Evolutionary conservation across 2,113 vertebrate species (phyloP).

Genomic region (Marcusenius ussheri): DNA sequence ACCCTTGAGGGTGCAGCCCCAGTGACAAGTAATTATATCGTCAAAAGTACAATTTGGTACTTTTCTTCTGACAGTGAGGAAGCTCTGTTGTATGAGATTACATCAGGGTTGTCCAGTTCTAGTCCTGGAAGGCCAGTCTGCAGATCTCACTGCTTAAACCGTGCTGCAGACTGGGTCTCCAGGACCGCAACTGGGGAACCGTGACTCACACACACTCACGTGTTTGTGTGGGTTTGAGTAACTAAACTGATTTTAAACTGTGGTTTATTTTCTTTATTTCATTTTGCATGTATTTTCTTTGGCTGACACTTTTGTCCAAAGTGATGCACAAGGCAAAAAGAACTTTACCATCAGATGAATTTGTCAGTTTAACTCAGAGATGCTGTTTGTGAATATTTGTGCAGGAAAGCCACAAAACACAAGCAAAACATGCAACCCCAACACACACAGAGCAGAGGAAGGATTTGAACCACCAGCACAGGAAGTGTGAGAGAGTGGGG

Average conservation of each 20-base stretch:
- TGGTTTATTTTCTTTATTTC: neutral
- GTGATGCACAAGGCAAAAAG: neutral
- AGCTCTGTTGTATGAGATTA: neutral
- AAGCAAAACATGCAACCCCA: neutral
- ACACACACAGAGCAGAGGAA: neutral
- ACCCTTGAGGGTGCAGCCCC: neutral
- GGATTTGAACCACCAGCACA: neutral
- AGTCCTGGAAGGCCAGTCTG: neutral
- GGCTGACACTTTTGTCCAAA: neutral
- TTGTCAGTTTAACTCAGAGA: neutral
- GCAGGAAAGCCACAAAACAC: neutral
- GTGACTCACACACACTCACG: neutral
- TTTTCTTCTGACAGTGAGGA: neutral
- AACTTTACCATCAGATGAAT: neutral
- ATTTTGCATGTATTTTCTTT: neutral
- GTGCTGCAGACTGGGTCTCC: neutral
- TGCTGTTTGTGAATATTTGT: neutral
- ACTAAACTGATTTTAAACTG: neutral
- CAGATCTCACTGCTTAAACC: neutral
- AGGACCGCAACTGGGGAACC: neutral
- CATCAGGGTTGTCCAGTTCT: neutral
- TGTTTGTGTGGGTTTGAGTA: neutral
- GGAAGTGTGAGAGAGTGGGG: neutral
- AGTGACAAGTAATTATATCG: neutral
- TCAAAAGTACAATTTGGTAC: neutral